Evolutionary conservation across 2,888 invertebrate genomes (phyloP).

Genomic region (Alloscopus bannaensis): DNA sequence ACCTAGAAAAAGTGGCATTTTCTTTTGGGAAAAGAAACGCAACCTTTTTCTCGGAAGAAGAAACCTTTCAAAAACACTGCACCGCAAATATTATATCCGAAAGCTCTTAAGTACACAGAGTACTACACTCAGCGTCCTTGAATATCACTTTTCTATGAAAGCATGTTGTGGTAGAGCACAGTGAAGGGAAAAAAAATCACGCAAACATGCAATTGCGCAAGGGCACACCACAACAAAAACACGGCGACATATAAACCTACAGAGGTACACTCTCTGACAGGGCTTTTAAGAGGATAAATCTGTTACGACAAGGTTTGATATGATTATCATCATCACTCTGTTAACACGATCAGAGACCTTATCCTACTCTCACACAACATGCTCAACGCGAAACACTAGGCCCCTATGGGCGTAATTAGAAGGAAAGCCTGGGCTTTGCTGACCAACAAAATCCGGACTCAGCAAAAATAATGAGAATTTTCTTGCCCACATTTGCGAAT

Average conservation of each 20-base stretch:
- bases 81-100: no score
- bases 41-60: no score
- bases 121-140: no score
- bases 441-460: neutral
- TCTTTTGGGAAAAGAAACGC: no score
- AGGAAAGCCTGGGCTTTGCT: no score
- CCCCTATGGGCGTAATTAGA: no score
- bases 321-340: slow-evolving; percentile 43
- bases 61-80: no score
- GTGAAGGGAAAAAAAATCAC: neutral
- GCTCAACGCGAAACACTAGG: no score
- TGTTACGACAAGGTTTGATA: neutral
- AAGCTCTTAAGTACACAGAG: no score
- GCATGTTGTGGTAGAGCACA: neutral
- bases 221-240: no score
- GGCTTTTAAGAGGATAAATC: slow-evolving; percentile 16
- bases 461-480: neutral
- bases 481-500: neutral
- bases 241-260: neutral
- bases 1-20: no score
- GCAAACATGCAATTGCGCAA: neutral
- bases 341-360: slow-evolving; percentile 35
- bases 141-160: no score
- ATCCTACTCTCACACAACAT: neutral
- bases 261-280: neutral